phyloP scores from a whole-genome alignment of 1,140 invertebrate species.

The Phenacoccus solenopsis region DNA sequence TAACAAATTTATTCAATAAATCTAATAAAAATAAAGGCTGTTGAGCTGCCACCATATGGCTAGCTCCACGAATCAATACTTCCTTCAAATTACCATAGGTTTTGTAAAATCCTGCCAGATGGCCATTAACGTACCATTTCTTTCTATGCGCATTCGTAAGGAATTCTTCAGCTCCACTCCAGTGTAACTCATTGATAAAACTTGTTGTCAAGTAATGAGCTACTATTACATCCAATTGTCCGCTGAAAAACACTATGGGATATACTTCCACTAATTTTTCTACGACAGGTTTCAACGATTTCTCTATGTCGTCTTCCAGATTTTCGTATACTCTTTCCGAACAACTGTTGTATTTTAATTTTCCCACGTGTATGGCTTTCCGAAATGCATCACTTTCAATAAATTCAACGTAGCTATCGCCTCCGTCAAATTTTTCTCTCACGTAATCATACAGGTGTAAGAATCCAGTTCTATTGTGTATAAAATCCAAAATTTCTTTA shows the following conservation, averaged over 20 bases:
- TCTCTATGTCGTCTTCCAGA: constrained; percentile 66
- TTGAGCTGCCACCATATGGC: constrained; percentile 71
- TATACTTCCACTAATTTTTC: constrained; percentile 52
- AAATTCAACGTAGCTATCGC: too few relatives aligned
- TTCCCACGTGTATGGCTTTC: constrained; percentile 69
- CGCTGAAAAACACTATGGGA: constrained; percentile 57
- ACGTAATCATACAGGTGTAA: too few relatives aligned
- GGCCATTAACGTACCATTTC: constrained; percentile 23
- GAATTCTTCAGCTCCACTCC: constrained; percentile 50
- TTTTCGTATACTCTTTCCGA: constrained; percentile 47
- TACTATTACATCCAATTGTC: constrained; percentile 69
- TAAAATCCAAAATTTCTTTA: background rate
- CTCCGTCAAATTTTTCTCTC: too few relatives aligned
- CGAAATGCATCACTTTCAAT: background rate
- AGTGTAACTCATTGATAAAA: constrained; percentile 47
- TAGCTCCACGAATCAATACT: constrained; percentile 65
- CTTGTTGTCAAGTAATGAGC: constrained; percentile 63
- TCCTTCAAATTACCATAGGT: constrained; percentile 48
- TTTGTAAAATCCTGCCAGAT: constrained; percentile 27
- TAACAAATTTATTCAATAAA: too few relatives aligned
- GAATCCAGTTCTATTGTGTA: too few relatives aligned
- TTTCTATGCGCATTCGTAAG: constrained; percentile 43
- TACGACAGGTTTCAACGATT: constrained; percentile 63
- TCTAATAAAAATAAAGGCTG: constrained; percentile 44
- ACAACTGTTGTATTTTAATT: constrained; percentile 38